Evolutionary conservation across 1,140 invertebrate species (phyloP), one percentile per base, ranked within the genome.

Genomic region (Diachasmimorpha longicaudata): DNA sequence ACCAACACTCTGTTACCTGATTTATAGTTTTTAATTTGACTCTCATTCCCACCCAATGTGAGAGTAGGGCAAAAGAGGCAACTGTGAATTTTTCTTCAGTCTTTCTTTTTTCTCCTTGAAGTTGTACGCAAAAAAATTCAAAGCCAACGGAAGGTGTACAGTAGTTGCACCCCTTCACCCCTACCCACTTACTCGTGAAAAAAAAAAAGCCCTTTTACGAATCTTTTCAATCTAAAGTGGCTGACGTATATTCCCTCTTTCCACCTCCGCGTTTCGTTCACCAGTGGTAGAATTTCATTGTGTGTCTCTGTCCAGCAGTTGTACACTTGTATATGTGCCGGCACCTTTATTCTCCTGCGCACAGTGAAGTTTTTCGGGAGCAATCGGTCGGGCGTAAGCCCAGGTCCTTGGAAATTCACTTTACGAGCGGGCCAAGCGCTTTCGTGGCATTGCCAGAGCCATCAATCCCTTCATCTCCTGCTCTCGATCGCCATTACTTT

Each of bases 21-120:
- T 85, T 85, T 85, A 85, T 85, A 85, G 83, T 85, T 85, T 84
- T 85, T 85, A 85, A 85, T 85, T 85, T 84, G 84, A 84, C 82
- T 82, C 83, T 85, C 83, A 80, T 85, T 85, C 80, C 80, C 25
- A 80, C 72, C 77, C 76, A 46, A 76, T 71, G 19, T 58, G 44
- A 75, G 74, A 75, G 11, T n/a, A 69, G 19, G 68, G 48, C 19
- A 74, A 68, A 44, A 19, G 25, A 46, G 16, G 36, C 48, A 67
- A 55, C n/a, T 39, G 31, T n/a, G 42, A 67, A 25, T 63, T 63
- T 63, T 63, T 63, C 58, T 13, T 31, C 19, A 25, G 19, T 13
- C 14, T 25, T 16, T 58, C 23, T 31, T 25, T 16, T 58, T 58
- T 25, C 4, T 63, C 1, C 23, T 25, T 25, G 2, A 63, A 74